Conservation (phyloP, 2,888 invertebrate genomes). For the Drosophila niveifrons region DNA sequence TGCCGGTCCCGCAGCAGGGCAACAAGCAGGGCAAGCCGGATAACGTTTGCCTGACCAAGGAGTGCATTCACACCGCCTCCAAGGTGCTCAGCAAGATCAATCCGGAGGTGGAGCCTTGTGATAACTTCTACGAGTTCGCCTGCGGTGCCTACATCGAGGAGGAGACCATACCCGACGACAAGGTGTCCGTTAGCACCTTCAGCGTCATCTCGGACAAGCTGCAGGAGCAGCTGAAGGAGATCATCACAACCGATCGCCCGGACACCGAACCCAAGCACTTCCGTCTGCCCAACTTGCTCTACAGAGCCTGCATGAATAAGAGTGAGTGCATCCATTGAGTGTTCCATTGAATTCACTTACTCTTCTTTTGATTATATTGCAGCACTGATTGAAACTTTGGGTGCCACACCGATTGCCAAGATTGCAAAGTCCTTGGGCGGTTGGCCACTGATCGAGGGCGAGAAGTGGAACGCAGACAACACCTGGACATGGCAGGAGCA, state of each 20-base stretch:
- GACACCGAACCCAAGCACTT: slow-evolving; percentile 84
- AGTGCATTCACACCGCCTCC: slow-evolving; percentile 92
- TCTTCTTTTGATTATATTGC: neutral
- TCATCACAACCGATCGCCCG: slow-evolving; percentile 83
- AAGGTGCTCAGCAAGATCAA: slow-evolving; percentile 89
- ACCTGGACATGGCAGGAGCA: slow-evolving; percentile 93
- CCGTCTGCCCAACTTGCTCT: slow-evolving; percentile 85
- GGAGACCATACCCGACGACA: slow-evolving; percentile 90
- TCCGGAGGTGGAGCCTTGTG: slow-evolving; percentile 89
- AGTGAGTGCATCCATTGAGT: slow-evolving; percentile 71
- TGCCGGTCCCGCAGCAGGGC: slow-evolving; percentile 63
- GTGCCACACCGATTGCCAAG: slow-evolving; percentile 89
- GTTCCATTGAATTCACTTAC: neutral
- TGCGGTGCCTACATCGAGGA: slow-evolving; percentile 90
- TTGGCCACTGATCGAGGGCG: slow-evolving; percentile 96
- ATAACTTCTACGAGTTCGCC: slow-evolving; percentile 92
- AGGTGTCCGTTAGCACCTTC: slow-evolving; percentile 85
- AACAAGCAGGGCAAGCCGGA: slow-evolving; percentile 59
- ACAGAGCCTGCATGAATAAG: slow-evolving; percentile 86
- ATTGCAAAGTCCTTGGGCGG: slow-evolving; percentile 93
- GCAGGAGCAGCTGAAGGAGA: slow-evolving; percentile 85
- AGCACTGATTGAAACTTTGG: slow-evolving; percentile 93
- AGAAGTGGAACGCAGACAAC: slow-evolving; percentile 89
- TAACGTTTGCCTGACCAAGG: slow-evolving; percentile 89
- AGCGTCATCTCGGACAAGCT: slow-evolving; percentile 85